Base-by-base conservation (phyloP, 2,888 invertebrate genomes). In the Ceramica pisi region DNA sequence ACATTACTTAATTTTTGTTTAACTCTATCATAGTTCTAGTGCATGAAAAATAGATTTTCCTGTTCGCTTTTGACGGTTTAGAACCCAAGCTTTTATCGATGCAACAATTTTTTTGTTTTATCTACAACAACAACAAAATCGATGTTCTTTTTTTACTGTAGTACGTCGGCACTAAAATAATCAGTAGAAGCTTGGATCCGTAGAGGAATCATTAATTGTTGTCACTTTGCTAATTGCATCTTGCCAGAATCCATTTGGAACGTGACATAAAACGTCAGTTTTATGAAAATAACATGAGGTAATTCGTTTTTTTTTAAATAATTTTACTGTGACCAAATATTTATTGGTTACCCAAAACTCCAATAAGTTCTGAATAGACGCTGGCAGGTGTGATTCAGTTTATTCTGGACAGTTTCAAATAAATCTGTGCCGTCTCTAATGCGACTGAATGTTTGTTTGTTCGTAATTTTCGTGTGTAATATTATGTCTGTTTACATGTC, bases 131-230 rank as follows among this genome's bases (percentile, higher is more conserved):
- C 0, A 12, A 21, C 10, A 21, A 62, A 69, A 50, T 5, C 5
- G 14, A 48, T 5, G 14, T 9, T 67, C 46, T 12, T 12, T 44
- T 10, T 31, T 38, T n/a, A 41, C 1, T 53, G 8, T 44, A n/a
- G 8, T 44, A n/a, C 23, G 7, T 73, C 59, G 50, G 3, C 31
- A 23, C 7, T 16, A 48, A 38, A 59, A 38, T 38, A 16, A 59
- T 75, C 41, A 4, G 31, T 76, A 70, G 70, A 76, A 70, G 75
- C 65, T 65, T 77, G 65, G 23, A n/a, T 35, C 35, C 4, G 41
- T 75, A 77, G 35, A 77, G 21, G 12, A 41, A 72, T 76, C 76
- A 78, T 78, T 76, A 50, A 38, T 62, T 63, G 66, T 62, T 78
- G 51, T 71, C 50, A 67, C 46, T 67, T 31, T 44, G 38, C 23